These are phyloP conservation scores for Synanceia verrucosa DNA, from an alignment of 2,797 vertebrate species.

Conservation along the genomic window DNA sequence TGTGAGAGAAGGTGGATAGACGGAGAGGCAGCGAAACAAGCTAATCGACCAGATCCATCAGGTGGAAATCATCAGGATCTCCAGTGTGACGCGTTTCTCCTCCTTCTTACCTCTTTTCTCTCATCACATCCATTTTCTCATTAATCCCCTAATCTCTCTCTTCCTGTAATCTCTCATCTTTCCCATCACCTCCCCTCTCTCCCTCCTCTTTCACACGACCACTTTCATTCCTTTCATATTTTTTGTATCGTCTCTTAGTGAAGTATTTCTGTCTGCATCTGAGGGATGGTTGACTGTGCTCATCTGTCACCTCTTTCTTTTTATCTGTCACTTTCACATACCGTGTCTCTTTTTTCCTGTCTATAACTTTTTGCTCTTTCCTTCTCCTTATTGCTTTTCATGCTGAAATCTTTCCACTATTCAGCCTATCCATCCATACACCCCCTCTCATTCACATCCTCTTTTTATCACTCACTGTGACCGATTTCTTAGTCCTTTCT, in stretches of 20 bases:
- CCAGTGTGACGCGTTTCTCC: background rate
- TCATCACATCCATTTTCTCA: slow-evolving; percentile 21
- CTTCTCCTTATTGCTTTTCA: slow-evolving; percentile 13
- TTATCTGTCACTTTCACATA: slow-evolving; percentile 3
- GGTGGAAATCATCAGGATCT: slow-evolving; percentile 33
- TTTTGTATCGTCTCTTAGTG: slow-evolving; percentile 13
- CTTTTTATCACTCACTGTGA: slow-evolving; percentile 1
- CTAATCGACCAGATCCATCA: slow-evolving; percentile 48
- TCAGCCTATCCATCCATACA: background rate
- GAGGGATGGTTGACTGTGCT: slow-evolving; percentile 8
- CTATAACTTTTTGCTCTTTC: slow-evolving; percentile 14
- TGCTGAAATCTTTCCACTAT: slow-evolving; percentile 5
- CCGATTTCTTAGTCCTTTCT: background rate
- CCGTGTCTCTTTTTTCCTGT: slow-evolving; percentile 5
- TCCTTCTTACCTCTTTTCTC: background rate
- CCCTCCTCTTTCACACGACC: background rate
- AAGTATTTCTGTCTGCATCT: slow-evolving; percentile 18
- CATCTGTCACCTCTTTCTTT: slow-evolving; percentile 21
- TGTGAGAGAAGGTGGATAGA: background rate
- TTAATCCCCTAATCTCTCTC: slow-evolving; percentile 17
- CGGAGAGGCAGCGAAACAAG: background rate
- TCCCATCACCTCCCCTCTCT: background rate
- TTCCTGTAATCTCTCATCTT: background rate
- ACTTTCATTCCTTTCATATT: background rate
- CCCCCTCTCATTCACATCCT: background rate